These are phyloP conservation scores for Gobionotothen gibberifrons DNA, from an alignment of 2,797 vertebrate species.

Conservation along the genomic window DNA sequence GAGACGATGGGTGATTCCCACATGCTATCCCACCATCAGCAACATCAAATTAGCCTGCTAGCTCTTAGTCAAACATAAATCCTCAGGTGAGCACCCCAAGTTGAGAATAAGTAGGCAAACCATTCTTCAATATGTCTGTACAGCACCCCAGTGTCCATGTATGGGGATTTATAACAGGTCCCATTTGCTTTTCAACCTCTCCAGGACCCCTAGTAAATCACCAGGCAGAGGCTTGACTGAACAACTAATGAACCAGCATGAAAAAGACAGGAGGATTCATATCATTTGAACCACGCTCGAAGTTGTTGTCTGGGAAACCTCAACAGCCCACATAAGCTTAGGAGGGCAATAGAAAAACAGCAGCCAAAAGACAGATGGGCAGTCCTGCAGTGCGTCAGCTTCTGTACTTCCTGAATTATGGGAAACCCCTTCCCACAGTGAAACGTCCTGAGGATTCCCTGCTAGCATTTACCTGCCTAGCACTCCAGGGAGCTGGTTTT, in stretches of 20 bases:
- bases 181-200: constrained; percentile 52
- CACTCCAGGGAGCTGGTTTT: constrained; percentile 71
- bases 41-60: constrained; percentile 64
- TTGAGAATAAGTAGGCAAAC: constrained; percentile 53
- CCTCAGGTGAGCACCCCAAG: constrained; percentile 32
- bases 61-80: constrained; percentile 72
- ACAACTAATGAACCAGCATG: constrained; percentile 52
- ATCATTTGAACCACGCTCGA: constrained; percentile 41
- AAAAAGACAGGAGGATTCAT: constrained; percentile 53
- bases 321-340: constrained; percentile 19
- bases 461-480: constrained; percentile 75
- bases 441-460: constrained; percentile 78
- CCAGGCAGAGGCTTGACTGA: constrained; percentile 53
- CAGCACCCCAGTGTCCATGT: constrained; percentile 32
- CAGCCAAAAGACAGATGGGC: constrained; percentile 30
- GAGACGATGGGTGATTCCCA: constrained; percentile 68
- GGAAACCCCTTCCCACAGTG: constrained; percentile 71
- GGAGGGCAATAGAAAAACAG: constrained; percentile 31
- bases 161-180: constrained; percentile 47
- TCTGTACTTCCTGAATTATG: constrained; percentile 69
- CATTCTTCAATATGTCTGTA: constrained; percentile 60
- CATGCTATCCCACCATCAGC: constrained; percentile 61
- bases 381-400: constrained; percentile 44
- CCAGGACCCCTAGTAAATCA: constrained; percentile 58
- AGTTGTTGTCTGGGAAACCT: constrained; percentile 47